phyloP scores from a whole-genome alignment of 2,797 vertebrate species.

The Balearica regulorum region DNA sequence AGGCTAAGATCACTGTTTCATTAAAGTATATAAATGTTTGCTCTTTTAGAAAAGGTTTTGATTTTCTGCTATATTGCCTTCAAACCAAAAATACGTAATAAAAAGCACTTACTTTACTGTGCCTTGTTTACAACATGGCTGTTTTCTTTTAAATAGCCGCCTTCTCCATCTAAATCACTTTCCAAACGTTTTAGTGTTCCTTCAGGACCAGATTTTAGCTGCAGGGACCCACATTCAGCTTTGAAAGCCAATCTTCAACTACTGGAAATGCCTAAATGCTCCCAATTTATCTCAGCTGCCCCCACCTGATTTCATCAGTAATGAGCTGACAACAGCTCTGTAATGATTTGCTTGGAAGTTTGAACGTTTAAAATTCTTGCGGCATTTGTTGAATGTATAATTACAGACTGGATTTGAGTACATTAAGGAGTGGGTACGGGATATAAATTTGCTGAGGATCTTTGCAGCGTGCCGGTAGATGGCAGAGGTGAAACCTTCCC shows the following conservation, averaged over 20 bases:
- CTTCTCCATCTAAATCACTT: background rate
- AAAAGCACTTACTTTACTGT: background rate
- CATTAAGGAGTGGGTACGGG: rapidly evolving
- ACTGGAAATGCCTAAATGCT: rapidly evolving
- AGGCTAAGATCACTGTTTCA: background rate
- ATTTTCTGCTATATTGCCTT: conserved; percentile 3
- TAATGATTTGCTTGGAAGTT: background rate
- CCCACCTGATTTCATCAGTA: background rate
- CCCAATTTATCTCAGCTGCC: background rate
- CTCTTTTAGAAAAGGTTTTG: background rate
- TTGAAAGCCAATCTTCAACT: rapidly evolving
- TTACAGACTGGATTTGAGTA: background rate
- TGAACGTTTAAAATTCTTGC: rapidly evolving
- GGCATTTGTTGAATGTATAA: rapidly evolving
- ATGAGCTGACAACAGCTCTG: background rate
- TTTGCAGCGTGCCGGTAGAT: background rate
- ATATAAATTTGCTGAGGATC: rapidly evolving
- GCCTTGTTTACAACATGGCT: background rate
- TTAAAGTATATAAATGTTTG: background rate
- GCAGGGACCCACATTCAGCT: rapidly evolving
- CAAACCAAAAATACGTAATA: background rate
- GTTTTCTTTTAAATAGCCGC: background rate
- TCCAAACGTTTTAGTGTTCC: background rate
- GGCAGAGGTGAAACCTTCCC: conserved; percentile 19
- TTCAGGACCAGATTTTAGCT: background rate